Conservation (phyloP, 2,888 invertebrate genomes). For the Pachycephus smyrnensis region DNA sequence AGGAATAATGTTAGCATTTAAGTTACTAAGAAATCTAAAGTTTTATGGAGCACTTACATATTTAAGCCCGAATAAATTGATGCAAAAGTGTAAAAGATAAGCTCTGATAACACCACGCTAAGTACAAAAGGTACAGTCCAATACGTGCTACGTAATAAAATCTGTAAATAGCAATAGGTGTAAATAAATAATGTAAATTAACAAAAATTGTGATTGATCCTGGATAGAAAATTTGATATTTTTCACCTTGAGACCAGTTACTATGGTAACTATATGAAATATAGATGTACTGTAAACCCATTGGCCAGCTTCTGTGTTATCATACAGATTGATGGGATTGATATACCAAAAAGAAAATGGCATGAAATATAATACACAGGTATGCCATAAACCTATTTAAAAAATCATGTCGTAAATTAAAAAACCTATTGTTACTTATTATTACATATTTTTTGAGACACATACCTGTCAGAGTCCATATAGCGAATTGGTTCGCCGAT, state of each 20-base stretch:
- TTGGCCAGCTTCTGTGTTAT: constrained; percentile 70
- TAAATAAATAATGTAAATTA: neutral
- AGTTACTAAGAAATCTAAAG: neutral
- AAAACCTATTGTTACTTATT: constrained; percentile 10
- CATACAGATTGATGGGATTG: constrained; percentile 68
- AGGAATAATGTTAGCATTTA: constrained; percentile 2
- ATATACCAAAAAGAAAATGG: constrained; percentile 65
- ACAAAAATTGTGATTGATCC: neutral
- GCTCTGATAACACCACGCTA: constrained; percentile 70
- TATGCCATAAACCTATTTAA: constrained; percentile 73
- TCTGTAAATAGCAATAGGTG: constrained; percentile 41
- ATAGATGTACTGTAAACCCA: constrained; percentile 64
- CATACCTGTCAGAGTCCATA: constrained; percentile 71
- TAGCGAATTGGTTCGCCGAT: constrained; percentile 72
- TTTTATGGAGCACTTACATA: constrained; percentile 69
- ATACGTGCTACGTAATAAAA: constrained; percentile 69
- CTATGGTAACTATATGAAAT: constrained; percentile 52
- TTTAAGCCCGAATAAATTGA: constrained; percentile 71
- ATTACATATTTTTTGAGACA: neutral
- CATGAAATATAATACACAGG: constrained; percentile 73
- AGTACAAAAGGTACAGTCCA: constrained; percentile 73
- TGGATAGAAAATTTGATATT: neutral
- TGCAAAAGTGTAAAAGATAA: constrained; percentile 71
- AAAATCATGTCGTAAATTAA: constrained; percentile 11
- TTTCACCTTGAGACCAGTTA: constrained; percentile 54